phyloP scores from a whole-genome alignment of 1,140 invertebrate genomes.

The Sycobia sp. region DNA sequence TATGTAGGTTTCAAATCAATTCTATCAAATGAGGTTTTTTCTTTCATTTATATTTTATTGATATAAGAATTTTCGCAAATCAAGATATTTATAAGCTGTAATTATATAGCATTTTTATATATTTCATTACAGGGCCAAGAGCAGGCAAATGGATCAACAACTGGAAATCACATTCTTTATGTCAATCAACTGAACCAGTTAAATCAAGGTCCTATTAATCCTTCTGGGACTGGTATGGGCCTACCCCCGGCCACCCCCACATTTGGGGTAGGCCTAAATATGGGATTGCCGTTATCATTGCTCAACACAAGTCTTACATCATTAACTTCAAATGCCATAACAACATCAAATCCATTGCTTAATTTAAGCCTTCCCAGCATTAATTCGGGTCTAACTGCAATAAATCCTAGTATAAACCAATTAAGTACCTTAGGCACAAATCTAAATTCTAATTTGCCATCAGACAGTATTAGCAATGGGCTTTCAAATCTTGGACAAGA shows the following conservation, averaged over 20 bases:
- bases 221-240: conserved; percentile 62
- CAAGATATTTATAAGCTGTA: no score
- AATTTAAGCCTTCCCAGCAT: conserved; percentile 58
- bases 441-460: conserved; percentile 53
- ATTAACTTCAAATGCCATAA: conserved; percentile 60
- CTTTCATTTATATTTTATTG: not conserved
- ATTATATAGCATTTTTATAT: no score
- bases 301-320: conserved; percentile 59
- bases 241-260: conserved; percentile 62
- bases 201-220: conserved; percentile 60
- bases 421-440: conserved; percentile 58
- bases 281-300: conserved; percentile 61
- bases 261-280: conserved; percentile 63
- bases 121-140: conserved; percentile 49
- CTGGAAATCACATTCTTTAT: conserved; percentile 61
- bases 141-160: conserved; percentile 55
- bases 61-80: no score
- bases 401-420: conserved; percentile 58
- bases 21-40: no score
- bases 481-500: conserved; percentile 55
- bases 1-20: no score
- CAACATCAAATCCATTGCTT: conserved; percentile 60
- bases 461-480: conserved; percentile 59
- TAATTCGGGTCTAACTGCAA: conserved; percentile 57
- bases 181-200: conserved; percentile 59